phyloP scores from a whole-genome alignment of 2,888 invertebrate genomes.

The Acanthopleura granulata region DNA sequence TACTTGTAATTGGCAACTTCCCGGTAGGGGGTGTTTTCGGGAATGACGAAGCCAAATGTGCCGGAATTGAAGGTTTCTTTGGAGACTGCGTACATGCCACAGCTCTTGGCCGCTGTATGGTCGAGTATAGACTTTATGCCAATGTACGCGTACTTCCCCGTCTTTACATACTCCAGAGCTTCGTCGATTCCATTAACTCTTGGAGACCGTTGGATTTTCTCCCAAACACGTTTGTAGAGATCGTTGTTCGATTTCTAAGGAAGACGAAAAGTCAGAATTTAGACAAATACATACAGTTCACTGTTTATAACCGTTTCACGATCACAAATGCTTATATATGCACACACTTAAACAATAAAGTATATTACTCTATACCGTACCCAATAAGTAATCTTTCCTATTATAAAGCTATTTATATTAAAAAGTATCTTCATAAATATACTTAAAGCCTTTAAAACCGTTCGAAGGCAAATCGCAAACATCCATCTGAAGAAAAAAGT shows the following conservation, averaged over 20 bases:
- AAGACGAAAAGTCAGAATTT: too few relatives aligned
- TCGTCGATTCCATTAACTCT: neutral
- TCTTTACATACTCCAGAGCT: neutral
- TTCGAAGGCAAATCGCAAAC: too few relatives aligned
- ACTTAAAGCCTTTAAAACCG: too few relatives aligned
- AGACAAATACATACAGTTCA: too few relatives aligned
- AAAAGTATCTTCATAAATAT: too few relatives aligned
- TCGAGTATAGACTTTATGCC: constrained; percentile 10
- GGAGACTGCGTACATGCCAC: constrained; percentile 2
- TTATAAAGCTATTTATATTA: too few relatives aligned
- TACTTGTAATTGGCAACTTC: constrained; percentile 11
- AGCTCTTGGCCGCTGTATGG: constrained; percentile 28
- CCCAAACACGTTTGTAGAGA: neutral
- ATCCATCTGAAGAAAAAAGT: too few relatives aligned
- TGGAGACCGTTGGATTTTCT: neutral
- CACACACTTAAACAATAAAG: too few relatives aligned
- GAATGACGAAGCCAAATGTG: neutral
- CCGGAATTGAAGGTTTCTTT: constrained; percentile 14
- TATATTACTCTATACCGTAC: too few relatives aligned
- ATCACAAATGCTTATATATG: too few relatives aligned
- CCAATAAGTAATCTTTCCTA: too few relatives aligned
- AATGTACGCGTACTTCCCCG: neutral
- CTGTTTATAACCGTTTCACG: too few relatives aligned
- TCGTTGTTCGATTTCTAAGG: constrained; percentile 7
- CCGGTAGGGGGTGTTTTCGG: neutral